A percentile compares a stretch with the other conserved stretches of the same genome.
Conservation (phyloP, 2,113 vertebrate species). For the Hyperopisus bebe region DNA sequence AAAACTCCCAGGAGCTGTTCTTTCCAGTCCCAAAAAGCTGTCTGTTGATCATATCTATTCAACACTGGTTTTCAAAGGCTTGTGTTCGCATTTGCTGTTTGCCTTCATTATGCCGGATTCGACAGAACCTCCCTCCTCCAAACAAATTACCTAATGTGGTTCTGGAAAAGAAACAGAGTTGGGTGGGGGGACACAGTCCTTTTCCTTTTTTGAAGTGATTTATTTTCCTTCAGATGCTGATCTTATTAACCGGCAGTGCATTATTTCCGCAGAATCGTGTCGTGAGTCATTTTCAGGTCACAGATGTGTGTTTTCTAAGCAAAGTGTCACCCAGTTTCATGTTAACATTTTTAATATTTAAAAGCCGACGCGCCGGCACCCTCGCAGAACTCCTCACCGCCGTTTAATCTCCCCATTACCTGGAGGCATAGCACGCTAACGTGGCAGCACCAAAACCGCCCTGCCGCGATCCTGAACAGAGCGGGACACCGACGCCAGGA, state of each 20-base stretch:
- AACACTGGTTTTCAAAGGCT: background rate
- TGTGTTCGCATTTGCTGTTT: background rate
- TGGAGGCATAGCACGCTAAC: conserved; percentile 51
- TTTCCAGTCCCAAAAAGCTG: background rate
- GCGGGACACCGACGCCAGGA: conserved; percentile 21
- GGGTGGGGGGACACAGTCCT: background rate
- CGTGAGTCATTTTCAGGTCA: conserved; percentile 53
- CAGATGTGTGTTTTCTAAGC: conserved; percentile 53
- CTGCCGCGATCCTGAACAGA: conserved; percentile 31
- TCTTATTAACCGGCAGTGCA: conserved; percentile 30
- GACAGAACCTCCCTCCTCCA: background rate
- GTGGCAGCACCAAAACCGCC: conserved; percentile 43
- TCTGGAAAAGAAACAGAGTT: background rate
- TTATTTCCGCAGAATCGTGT: conserved; percentile 34
- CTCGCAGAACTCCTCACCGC: conserved; percentile 48
- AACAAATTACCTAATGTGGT: background rate
- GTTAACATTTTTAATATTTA: conserved; percentile 64
- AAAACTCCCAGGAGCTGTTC: background rate
- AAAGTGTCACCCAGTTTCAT: conserved; percentile 46
- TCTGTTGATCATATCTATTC: background rate
- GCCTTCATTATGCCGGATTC: background rate
- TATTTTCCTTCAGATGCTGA: conserved; percentile 1
- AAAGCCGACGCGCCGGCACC: conserved; percentile 54
- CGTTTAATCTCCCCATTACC: conserved; percentile 63
- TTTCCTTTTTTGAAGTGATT: background rate